A percentile compares a stretch with the other conserved stretches of the same genome.
Conservation (phyloP, 2,888 invertebrate genomes). For the Ceriagrion tenellum region DNA sequence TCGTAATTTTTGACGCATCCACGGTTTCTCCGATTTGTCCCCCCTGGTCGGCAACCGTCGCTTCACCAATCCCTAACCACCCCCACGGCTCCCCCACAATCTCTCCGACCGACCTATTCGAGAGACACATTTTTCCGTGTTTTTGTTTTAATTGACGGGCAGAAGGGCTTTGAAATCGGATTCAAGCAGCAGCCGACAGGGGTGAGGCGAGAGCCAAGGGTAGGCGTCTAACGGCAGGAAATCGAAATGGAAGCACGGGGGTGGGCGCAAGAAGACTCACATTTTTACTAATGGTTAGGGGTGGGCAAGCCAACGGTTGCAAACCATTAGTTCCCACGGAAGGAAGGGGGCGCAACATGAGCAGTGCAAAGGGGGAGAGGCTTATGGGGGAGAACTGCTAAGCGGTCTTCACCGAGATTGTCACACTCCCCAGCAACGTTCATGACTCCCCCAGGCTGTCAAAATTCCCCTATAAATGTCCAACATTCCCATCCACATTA, state of each 20-base stretch:
- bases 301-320: neutral
- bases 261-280: neutral
- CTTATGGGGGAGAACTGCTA: neutral
- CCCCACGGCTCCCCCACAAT: neutral
- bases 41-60: neutral
- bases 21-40: neutral
- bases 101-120: neutral
- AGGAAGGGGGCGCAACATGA: neutral
- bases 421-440: neutral
- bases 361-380: neutral
- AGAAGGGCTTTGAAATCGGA: neutral
- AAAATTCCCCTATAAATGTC: neutral
- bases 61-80: neutral
- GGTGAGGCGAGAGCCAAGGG: neutral
- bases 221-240: neutral
- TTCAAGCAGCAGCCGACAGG: neutral
- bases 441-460: neutral
- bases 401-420: neutral
- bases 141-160: neutral
- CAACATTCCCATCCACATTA: neutral
- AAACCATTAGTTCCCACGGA: neutral
- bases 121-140: neutral
- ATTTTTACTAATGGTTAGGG: neutral
- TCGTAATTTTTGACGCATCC: neutral
- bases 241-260: neutral